These are phyloP conservation scores for Gymnosoma rotundatum DNA, from an alignment of 2,888 invertebrate species.

Conservation along the genomic window DNA sequence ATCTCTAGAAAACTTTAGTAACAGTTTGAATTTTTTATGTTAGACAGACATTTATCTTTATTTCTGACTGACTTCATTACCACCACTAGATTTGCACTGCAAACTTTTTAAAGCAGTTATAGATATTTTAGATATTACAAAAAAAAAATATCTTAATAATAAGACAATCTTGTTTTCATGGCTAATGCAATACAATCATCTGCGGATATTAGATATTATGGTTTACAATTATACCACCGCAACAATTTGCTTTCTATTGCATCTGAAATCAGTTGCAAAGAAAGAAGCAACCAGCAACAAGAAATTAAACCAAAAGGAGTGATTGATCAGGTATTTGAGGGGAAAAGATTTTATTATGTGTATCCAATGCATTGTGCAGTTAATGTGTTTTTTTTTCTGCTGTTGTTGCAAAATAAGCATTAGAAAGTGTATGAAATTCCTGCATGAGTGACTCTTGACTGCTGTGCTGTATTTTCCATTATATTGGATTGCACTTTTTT, in stretches of 20 bases:
- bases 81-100: neutral
- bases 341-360: conserved; percentile 19
- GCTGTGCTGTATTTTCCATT: conserved; percentile 51
- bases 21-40: conserved; percentile 1
- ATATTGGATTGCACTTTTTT: conserved; percentile 55
- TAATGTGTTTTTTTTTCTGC: conserved; percentile 4
- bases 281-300: conserved; percentile 4
- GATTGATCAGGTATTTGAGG: conserved; percentile 21
- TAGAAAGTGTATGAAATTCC: conserved; percentile 69
- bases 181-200: conserved; percentile 63
- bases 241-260: conserved; percentile 60
- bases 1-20: neutral
- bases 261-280: conserved; percentile 35
- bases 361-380: conserved; percentile 31
- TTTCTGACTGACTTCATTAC: conserved; percentile 34
- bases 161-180: conserved; percentile 42
- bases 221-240: conserved; percentile 40
- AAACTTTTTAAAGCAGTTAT: neutral
- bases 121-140: neutral
- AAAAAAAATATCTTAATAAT: conserved; percentile 19
- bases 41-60: neutral
- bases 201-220: conserved; percentile 68
- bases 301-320: neutral
- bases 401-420: conserved; percentile 65
- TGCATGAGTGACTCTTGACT: conserved; percentile 63